These are phyloP conservation scores for Henicopernis longicauda DNA, from an alignment of 2,113 vertebrate genomes.

Conservation along the genomic window DNA sequence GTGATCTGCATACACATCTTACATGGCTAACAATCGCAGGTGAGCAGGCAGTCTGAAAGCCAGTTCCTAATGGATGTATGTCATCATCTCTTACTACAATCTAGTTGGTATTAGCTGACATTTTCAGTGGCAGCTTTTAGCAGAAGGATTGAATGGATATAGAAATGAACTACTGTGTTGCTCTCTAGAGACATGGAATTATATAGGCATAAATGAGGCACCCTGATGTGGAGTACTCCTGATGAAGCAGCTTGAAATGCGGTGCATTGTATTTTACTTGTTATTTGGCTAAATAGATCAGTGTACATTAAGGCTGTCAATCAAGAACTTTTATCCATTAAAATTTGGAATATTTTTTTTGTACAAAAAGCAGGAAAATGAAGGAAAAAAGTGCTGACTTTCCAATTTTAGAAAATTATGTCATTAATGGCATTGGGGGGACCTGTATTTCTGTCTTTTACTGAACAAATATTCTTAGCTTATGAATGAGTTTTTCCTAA, in stretches of 20 bases:
- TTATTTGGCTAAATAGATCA: neutral
- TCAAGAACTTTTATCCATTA: neutral
- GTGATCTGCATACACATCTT: neutral
- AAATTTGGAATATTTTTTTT: neutral
- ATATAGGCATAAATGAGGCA: neutral
- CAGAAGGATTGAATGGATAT: neutral
- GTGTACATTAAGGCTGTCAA: neutral
- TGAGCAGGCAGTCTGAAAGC: neutral
- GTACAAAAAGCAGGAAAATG: neutral
- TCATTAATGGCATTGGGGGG: neutral
- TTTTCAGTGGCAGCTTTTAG: constrained; percentile 20
- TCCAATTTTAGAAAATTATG: neutral
- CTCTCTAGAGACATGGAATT: neutral
- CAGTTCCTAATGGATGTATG: neutral
- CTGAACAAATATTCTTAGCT: neutral
- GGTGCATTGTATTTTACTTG: neutral
- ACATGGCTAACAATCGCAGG: neutral
- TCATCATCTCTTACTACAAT: neutral
- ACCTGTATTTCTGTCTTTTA: neutral
- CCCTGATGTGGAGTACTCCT: neutral
- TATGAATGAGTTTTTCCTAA: neutral
- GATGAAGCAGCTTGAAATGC: neutral
- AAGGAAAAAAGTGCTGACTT: neutral
- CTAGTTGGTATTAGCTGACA: neutral
- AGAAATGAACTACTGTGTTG: constrained; percentile 1